Percentiles rank a stretch among this genome's conserved stretches.
Evolutionary conservation across 1,140 invertebrate species (phyloP).

Genomic region (Drosophila bipectinata): DNA sequence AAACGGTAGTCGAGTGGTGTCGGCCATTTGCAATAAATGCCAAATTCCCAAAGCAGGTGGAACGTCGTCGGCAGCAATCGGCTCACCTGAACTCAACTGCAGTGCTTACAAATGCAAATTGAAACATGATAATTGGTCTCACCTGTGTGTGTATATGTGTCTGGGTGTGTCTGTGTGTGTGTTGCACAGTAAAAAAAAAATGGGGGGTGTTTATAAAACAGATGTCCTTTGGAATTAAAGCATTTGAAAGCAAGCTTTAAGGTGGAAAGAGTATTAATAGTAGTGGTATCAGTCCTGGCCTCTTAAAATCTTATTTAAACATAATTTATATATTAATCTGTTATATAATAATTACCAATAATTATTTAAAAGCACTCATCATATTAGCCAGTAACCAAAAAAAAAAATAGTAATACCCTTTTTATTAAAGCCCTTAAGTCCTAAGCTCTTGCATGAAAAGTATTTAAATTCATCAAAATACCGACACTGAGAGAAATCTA

Average conservation of each 20-base stretch:
- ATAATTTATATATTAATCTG: too few species aligned
- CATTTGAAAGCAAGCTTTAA: too few species aligned
- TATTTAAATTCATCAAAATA: constrained; percentile 1
- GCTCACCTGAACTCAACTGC: constrained; percentile 34
- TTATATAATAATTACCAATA: neutral
- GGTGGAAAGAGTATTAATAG: too few species aligned
- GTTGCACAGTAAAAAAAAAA: neutral
- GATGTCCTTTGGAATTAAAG: too few species aligned
- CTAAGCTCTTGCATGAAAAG: constrained; percentile 8
- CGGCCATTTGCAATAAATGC: constrained; percentile 60
- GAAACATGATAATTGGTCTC: constrained; percentile 72
- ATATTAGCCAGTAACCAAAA: neutral
- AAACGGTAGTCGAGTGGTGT: constrained; percentile 11
- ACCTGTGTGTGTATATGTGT: constrained; percentile 3
- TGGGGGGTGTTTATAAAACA: too few species aligned
- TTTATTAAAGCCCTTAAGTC: neutral
- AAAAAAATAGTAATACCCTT: neutral
- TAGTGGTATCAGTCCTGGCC: too few species aligned
- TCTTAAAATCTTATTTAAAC: too few species aligned
- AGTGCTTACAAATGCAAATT: constrained; percentile 74
- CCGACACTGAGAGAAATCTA: neutral
- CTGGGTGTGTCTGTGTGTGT: neutral
- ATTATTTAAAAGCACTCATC: neutral
- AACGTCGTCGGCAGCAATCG: constrained; percentile 11
- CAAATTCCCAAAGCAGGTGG: constrained; percentile 40